Evolutionary conservation across 2,113 vertebrate genomes (phyloP), one percentile per base, ranked within the genome.

Genomic region (Ivindomyrus marchei): DNA sequence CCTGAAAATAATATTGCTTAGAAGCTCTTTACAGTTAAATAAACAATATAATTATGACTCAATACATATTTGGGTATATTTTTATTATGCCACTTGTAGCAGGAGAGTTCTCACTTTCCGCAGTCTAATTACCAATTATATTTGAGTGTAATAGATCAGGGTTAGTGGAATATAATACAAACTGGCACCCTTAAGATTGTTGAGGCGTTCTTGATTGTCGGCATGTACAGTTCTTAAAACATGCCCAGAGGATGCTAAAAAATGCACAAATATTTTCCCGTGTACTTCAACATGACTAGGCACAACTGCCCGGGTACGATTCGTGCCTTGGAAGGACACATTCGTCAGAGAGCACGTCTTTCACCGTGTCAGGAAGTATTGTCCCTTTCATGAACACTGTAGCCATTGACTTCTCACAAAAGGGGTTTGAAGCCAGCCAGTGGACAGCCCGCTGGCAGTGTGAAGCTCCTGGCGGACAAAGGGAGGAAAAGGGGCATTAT

Each of bases 361-460:
- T 92, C 86, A 90, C 85, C 89, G 85, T 45, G 56, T 88, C 88
- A 86, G 85, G 89, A 90, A 88, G 46, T 90, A 91, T 92, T 92
- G 90, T 91, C 91, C 91, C 90, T 92, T 89, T 88, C 90, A 49
- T 46, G 91, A 85, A 91, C 89, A 90, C 90, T 91, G 91, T 91
- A 87, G 89, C 91, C 77, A 92, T 53, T 93, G 93, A 92, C 92
- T 90, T 89, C 90, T 85, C 89, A 88, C 91, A 90, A 91, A 91
- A 89, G 45, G 83, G 53, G 84, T 86, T 89, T 36, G 84, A 50
- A 87, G 80, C 83, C 84, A 83, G 80, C 56, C 66, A 88, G 77
- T 50, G 24, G 86, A 58, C 50, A n/a, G 45, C 39, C 74, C 3
- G 49, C 50, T 88, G 62, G 90, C 90, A 88, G 45, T 3, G 86